Conservation (phyloP, 2,888 invertebrate species). For the Caenorhabditis japonica region DNA sequence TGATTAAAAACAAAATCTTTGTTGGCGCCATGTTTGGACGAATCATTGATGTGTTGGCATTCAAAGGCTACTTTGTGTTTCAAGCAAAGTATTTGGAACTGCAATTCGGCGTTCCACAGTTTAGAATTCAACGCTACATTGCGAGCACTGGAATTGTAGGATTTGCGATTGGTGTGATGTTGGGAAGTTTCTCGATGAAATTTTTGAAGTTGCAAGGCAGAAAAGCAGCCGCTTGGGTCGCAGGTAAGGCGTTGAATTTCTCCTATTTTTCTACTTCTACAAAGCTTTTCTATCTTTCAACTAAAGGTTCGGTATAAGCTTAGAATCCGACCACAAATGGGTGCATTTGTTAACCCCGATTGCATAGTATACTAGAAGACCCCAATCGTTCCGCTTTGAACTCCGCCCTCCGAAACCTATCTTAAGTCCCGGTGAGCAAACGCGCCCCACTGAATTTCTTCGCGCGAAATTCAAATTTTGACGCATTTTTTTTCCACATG, state of each 20-base stretch:
- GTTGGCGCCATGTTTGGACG: conserved; percentile 73
- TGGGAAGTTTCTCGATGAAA: conserved; percentile 67
- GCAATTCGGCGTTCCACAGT: conserved; percentile 77
- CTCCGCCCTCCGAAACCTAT: no score
- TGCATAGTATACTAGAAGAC: no score
- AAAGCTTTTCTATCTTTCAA: no score
- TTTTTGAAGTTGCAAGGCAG: conserved; percentile 65
- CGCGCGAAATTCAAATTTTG: no score
- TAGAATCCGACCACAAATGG: no score
- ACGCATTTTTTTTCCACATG: no score
- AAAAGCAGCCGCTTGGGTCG: conserved; percentile 52
- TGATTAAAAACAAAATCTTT: conserved; percentile 72
- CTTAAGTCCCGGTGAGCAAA: no score
- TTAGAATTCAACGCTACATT: conserved; percentile 71
- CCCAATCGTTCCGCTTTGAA: no score
- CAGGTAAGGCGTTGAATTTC: conserved; percentile 35
- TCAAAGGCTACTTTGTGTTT: conserved; percentile 77
- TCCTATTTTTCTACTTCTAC: no score
- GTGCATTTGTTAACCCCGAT: no score
- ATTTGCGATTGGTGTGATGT: conserved; percentile 68
- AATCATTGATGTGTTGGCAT: conserved; percentile 76
- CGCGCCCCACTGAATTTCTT: no score
- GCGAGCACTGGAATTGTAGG: conserved; percentile 71
- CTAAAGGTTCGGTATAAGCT: no score
- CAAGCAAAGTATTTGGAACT: conserved; percentile 76